Percentiles rank a stretch among this genome's conserved stretches.
These are phyloP conservation scores for Pharmacophagus antenor DNA, from an alignment of 2,888 invertebrate genomes.

Conservation along the genomic window DNA sequence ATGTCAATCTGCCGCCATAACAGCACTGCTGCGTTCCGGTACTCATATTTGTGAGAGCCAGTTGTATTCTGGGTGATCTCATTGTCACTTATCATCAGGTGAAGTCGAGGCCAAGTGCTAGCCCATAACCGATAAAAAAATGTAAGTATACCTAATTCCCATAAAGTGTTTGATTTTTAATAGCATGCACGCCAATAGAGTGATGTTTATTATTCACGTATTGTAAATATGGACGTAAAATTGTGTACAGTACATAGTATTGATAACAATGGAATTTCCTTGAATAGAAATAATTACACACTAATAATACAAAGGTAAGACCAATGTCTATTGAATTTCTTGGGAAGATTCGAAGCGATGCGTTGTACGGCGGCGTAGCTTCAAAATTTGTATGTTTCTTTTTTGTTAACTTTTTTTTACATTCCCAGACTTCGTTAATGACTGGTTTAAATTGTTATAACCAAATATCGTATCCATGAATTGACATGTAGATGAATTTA, in stretches of 20 bases:
- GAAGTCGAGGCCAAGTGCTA: too few relatives aligned
- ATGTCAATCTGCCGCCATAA: too few relatives aligned
- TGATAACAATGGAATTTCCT: slow-evolving; percentile 12
- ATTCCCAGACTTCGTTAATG: slow-evolving; percentile 1
- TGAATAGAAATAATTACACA: slow-evolving; percentile 14
- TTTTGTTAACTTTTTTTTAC: slow-evolving; percentile 2
- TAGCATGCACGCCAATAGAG: too few relatives aligned
- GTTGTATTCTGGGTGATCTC: too few relatives aligned
- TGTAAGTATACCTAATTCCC: too few relatives aligned
- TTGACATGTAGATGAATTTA: not conserved
- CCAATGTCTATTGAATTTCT: slow-evolving; percentile 15
- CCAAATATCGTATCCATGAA: not conserved
- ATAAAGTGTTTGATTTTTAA: too few relatives aligned
- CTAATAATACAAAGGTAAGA: slow-evolving; percentile 10
- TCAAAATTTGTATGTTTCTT: not conserved
- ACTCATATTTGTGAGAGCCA: too few relatives aligned
- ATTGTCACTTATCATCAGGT: too few relatives aligned
- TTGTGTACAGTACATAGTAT: not conserved
- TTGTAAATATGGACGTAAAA: not conserved
- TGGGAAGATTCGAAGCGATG: slow-evolving; percentile 5
- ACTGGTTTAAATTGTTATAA: not conserved
- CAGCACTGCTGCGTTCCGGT: too few relatives aligned
- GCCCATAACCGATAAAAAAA: too few relatives aligned
- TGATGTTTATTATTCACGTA: too few relatives aligned
- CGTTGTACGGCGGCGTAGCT: not conserved